phyloP scores from a whole-genome alignment of 2,888 invertebrate species.

The Drosophila niveifrons region DNA sequence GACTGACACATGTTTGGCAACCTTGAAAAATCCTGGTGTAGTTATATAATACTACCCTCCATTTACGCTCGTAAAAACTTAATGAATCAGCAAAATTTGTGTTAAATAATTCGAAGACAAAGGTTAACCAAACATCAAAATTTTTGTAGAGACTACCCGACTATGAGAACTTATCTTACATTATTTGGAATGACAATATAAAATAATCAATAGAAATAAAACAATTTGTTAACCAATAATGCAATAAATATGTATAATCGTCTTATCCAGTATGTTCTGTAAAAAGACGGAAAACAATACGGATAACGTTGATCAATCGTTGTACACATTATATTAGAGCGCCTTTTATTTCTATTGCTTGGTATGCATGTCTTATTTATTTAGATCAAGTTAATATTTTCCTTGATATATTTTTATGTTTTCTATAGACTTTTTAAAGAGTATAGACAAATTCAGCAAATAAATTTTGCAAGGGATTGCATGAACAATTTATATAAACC shows the following conservation, averaged over 20 bases:
- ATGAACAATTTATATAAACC: conserved; percentile 14
- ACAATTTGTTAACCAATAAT: too few relatives aligned
- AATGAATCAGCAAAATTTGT: conserved; percentile 31
- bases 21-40: conserved; percentile 7
- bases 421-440: not conserved
- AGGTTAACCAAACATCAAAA: not conserved
- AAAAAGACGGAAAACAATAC: too few relatives aligned
- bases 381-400: not conserved
- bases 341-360: too few relatives aligned
- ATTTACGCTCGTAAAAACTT: conserved; percentile 3
- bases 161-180: not conserved
- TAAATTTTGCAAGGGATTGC: conserved; percentile 6
- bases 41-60: conserved; percentile 2
- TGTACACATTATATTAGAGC: too few relatives aligned
- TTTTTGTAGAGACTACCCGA: not conserved
- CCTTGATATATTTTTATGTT: not conserved
- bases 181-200: too few relatives aligned
- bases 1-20: not conserved
- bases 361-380: too few relatives aligned
- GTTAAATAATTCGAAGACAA: conserved; percentile 41
- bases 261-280: too few relatives aligned
- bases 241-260: too few relatives aligned
- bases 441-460: conserved; percentile 9
- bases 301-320: too few relatives aligned
- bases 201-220: too few relatives aligned